These are phyloP conservation scores for Scaptomyza reducta DNA, from an alignment of 2,888 invertebrate genomes.

Conservation along the genomic window DNA sequence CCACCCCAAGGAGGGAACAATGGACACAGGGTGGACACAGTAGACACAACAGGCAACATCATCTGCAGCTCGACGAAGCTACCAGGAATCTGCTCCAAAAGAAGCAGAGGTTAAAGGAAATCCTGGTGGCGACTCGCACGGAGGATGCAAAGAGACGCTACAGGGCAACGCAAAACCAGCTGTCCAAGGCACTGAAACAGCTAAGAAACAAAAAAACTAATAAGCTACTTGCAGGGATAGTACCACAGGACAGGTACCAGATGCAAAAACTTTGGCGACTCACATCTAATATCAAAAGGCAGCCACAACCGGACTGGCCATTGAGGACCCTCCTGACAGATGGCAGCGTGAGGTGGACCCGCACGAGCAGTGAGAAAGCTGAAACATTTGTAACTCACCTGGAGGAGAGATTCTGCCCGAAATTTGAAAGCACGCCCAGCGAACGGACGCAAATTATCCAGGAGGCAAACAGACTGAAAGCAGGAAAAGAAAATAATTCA, in stretches of 20 bases:
- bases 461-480: not conserved
- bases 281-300: not conserved
- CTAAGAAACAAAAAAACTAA: not conserved
- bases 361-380: not conserved
- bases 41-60: too few species aligned
- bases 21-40: too few species aligned
- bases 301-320: not conserved
- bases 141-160: not conserved
- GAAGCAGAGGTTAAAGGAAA: too few species aligned
- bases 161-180: not conserved
- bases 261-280: not conserved
- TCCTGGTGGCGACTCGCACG: not conserved
- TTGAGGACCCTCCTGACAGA: not conserved
- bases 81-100: too few species aligned
- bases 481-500: not conserved
- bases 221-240: not conserved
- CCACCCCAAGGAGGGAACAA: too few species aligned
- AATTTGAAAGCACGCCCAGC: not conserved
- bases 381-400: constrained; percentile 2
- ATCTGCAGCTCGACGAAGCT: too few species aligned
- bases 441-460: not conserved
- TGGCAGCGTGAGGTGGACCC: not conserved
- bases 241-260: not conserved
- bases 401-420: constrained; percentile 5
- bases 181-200: not conserved